Evolutionary conservation across 2,113 vertebrate genomes (phyloP), one percentile per base, ranked within the genome.

Genomic region (Pan paniscus): DNA sequence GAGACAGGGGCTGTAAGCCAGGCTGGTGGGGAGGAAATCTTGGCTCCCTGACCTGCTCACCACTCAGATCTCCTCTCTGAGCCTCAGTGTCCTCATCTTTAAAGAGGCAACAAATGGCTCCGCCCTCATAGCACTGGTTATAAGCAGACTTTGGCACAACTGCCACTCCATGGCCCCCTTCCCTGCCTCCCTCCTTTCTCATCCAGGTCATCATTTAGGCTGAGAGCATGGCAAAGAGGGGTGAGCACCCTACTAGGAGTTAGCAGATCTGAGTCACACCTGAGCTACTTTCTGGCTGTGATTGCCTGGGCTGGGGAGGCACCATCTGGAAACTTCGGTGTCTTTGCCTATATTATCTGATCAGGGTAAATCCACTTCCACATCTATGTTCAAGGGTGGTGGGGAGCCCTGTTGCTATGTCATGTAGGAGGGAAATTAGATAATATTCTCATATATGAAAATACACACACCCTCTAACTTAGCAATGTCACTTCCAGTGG

Each of bases 91-190:
- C 16, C 73, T 73, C 23, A 72, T 43, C 43, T 75, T 22, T 16
- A 20, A 30, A 52, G 23, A 20, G 50, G 35, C 32, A 20, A 2
- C 25, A 22, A 5, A 25, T 1, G 16, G 14, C 22, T 13, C 10
- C 52, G 73, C 59, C 13, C 18, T 40, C 64, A 10, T 1, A 7
- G 50, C 1, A 2, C 75, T 68, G 82, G 18, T 4, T n/a, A 18
- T 5, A 8, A 20, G 38, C 25, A 52, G 4, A 1, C 0, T 14
- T 8, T 40, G 35, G 6, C 57, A 23, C 27, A 10, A 0, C 18
- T 1, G 48, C 48, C 6, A 1, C 17, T 16, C 50, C 48, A 6
- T 14, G 5, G 5, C 0, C 46, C 30, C 55, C 30, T 18, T 4
- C 10, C 18, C n/a, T 0, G 0, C 27, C 27, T 27, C 4, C 27